A percentile compares a stretch with the other conserved stretches of the same genome.
These are phyloP conservation scores for Perizoma affinitatum DNA, from an alignment of 2,888 invertebrate genomes.

Conservation along the genomic window DNA sequence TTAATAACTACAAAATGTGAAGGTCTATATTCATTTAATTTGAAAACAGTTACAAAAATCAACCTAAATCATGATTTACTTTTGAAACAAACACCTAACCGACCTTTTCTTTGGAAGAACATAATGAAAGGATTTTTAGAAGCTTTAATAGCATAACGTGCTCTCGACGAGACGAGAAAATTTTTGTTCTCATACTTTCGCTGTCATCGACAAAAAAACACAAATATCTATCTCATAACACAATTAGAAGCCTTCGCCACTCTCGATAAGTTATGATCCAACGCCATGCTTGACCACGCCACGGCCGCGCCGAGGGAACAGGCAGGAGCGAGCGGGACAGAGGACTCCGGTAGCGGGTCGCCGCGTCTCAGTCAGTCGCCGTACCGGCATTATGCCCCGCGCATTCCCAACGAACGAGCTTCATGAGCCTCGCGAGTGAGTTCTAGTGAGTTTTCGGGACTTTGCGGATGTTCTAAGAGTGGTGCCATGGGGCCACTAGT, in stretches of 20 bases:
- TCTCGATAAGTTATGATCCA: conserved; percentile 38
- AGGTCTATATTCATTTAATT: no score
- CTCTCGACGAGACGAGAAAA: not conserved
- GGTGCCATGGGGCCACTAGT: conserved; percentile 67
- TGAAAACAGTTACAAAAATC: no score
- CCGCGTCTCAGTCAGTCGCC: conserved; percentile 58
- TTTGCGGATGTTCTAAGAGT: conserved; percentile 56
- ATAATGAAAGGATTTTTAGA: no score
- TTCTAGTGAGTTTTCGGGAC: conserved; percentile 51
- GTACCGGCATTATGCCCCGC: conserved; percentile 70
- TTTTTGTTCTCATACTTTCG: conserved; percentile 21
- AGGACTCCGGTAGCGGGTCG: conserved; percentile 52
- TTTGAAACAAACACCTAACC: no score
- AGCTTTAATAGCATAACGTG: no score
- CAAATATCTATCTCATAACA: conserved; percentile 31
- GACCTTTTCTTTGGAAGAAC: no score
- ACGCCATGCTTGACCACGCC: conserved; percentile 59
- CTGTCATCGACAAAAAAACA: conserved; percentile 30
- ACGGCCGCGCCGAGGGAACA: conserved; percentile 37
- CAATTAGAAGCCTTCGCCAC: conserved; percentile 35
- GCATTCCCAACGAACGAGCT: conserved; percentile 54
- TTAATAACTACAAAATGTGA: no score
- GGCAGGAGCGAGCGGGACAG: conserved; percentile 63
- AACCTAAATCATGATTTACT: no score
- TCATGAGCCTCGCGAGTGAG: conserved; percentile 71